phyloP scores from a whole-genome alignment of 2,113 vertebrate genomes.

The Holacanthus passer region DNA sequence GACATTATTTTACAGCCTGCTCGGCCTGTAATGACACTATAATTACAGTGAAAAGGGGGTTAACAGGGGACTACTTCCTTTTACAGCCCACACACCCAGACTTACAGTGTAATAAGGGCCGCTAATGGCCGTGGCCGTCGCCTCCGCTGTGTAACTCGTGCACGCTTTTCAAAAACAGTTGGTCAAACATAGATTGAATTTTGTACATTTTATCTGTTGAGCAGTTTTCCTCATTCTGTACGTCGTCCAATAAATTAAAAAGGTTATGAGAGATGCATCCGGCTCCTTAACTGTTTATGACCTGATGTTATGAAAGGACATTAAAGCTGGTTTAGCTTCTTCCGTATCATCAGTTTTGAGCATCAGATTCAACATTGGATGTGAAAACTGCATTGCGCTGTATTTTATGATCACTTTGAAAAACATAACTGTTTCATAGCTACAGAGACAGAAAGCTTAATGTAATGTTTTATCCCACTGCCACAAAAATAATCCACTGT shows the following conservation, averaged over 20 bases:
- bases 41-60: background rate
- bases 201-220: too few relatives aligned
- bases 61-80: background rate
- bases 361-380: background rate
- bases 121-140: too few relatives aligned
- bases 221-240: too few relatives aligned
- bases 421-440: too few relatives aligned
- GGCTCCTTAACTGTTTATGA: background rate
- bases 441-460: too few relatives aligned
- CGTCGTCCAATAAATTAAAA: background rate
- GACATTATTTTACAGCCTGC: conserved; percentile 3
- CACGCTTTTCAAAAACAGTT: background rate
- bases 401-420: background rate
- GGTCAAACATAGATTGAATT: too few relatives aligned
- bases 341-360: background rate
- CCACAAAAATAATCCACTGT: too few relatives aligned
- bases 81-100: background rate
- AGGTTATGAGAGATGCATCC: background rate
- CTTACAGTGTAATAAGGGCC: background rate
- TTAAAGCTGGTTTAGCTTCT: background rate
- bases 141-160: background rate
- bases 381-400: background rate
- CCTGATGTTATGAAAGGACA: background rate
- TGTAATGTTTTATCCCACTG: too few relatives aligned
- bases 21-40: background rate